These are phyloP conservation scores for Rachycentron canadum DNA, from an alignment of 2,797 vertebrate species.

Conservation along the genomic window DNA sequence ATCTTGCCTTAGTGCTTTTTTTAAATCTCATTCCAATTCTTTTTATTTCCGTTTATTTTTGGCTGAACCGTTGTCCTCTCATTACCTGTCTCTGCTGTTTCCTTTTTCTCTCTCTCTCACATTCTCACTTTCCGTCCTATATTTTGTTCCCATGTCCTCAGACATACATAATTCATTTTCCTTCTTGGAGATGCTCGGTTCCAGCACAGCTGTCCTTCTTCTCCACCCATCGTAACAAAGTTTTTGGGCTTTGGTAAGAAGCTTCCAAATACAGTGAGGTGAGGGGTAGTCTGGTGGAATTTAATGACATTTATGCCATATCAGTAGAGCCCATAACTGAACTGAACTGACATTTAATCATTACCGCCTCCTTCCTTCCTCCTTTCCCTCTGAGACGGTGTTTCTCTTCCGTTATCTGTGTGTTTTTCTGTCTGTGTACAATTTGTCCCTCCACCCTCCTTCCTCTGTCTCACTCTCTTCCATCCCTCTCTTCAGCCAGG, in stretches of 20 bases:
- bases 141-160: conserved; percentile 51
- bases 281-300: not conserved
- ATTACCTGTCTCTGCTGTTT: conserved; percentile 53
- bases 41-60: conserved; percentile 21
- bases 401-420: not conserved
- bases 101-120: conserved; percentile 8
- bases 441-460: not conserved
- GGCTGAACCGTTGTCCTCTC: conserved; percentile 21
- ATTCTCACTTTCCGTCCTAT: conserved; percentile 13
- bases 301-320: not conserved
- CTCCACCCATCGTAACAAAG: conserved; percentile 5
- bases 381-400: not conserved
- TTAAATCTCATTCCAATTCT: conserved; percentile 33
- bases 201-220: conserved; percentile 53
- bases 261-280: not conserved
- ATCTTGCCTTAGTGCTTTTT: conserved; percentile 22
- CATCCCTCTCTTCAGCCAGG: conserved; percentile 25
- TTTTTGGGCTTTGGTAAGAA: not conserved
- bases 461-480: not conserved
- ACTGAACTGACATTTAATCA: not conserved
- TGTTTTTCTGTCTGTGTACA: not conserved
- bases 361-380: no score
- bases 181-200: conserved; percentile 26
- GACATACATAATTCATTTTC: conserved; percentile 56
- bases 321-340: no score